These are phyloP conservation scores for Nemapogon koenigi DNA, from an alignment of 2,888 invertebrate species.

Conservation along the genomic window DNA sequence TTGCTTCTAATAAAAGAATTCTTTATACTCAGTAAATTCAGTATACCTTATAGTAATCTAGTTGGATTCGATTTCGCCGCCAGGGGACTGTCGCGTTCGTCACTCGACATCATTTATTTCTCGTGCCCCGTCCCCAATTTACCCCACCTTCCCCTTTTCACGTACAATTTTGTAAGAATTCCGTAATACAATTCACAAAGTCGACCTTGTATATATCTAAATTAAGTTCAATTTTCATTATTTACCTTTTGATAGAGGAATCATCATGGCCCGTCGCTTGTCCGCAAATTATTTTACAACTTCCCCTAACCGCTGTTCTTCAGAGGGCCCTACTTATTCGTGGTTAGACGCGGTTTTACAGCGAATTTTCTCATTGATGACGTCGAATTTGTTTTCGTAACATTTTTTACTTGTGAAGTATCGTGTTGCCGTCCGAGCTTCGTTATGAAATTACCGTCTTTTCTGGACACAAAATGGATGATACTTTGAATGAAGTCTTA, in stretches of 20 bases:
- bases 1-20: no score
- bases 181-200: no score
- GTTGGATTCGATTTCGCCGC: slow-evolving; percentile 4
- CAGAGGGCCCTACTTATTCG: background rate
- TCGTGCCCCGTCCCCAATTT: slow-evolving; percentile 2
- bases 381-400: background rate
- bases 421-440: background rate
- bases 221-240: no score
- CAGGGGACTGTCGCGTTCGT: slow-evolving; percentile 2
- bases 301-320: slow-evolving; percentile 3
- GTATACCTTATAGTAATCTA: slow-evolving; percentile 4
- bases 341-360: background rate
- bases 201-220: no score
- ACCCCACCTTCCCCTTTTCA: slow-evolving; percentile 2
- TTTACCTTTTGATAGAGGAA: no score
- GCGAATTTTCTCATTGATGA: background rate
- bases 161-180: no score
- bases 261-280: slow-evolving; percentile 2
- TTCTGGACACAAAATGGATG: no score
- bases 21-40: no score
- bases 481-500: no score
- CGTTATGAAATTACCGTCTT: slow-evolving; percentile 1
- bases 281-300: slow-evolving; percentile 8
- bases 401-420: background rate
- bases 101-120: slow-evolving; percentile 5